phyloP scores from a whole-genome alignment of 2,113 vertebrate species.

The Boleophthalmus pectinirostris region DNA sequence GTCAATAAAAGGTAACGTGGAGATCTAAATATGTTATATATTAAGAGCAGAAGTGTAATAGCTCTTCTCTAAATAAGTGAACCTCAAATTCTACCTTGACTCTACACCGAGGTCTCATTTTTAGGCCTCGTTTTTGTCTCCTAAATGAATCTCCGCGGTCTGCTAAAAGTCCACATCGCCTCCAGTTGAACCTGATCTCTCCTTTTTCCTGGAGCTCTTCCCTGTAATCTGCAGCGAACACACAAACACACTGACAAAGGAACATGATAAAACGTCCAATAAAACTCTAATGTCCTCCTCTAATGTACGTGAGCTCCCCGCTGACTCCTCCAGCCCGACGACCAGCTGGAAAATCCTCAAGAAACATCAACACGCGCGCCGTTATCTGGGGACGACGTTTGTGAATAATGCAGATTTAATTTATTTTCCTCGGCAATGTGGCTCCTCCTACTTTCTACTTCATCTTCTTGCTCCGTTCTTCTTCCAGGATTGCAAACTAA shows the following conservation, averaged over 20 bases:
- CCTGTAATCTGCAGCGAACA: neutral
- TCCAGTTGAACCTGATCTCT: neutral
- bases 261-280: neutral
- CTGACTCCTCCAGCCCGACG: neutral
- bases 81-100: too few relatives aligned
- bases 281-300: neutral
- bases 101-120: neutral
- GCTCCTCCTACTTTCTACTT: neutral
- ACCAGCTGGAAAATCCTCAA: neutral
- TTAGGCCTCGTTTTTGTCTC: neutral
- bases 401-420: neutral
- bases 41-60: too few relatives aligned
- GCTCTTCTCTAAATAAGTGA: too few relatives aligned
- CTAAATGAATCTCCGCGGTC: neutral
- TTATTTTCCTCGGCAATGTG: neutral
- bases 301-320: neutral
- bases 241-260: neutral
- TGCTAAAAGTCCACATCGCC: neutral
- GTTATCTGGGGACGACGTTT: neutral
- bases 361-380: neutral
- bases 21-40: too few relatives aligned
- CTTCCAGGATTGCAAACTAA: neutral
- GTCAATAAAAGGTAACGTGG: too few relatives aligned
- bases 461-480: too few relatives aligned
- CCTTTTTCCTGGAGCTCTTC: neutral